Conservation (phyloP, 35 echinoderm and acorn worm genomes). For the Antedon bifida region DNA sequence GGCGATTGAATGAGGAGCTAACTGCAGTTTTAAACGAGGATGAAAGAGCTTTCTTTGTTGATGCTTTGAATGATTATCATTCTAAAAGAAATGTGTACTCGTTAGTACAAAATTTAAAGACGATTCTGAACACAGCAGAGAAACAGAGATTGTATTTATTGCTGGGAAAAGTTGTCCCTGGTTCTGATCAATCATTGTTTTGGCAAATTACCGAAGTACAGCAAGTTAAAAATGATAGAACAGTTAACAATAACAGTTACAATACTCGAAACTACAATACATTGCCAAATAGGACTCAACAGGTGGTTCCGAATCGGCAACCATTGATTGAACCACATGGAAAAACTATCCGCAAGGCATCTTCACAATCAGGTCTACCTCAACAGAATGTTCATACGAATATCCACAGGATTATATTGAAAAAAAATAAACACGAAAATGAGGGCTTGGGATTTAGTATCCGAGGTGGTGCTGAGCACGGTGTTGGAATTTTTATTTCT, state of each 20-base stretch:
- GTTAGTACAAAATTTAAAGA: conserved; percentile 45
- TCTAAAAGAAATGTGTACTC: conserved; percentile 64
- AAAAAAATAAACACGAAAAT: conserved; percentile 24
- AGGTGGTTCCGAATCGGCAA: background rate
- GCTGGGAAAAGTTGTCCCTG: conserved; percentile 64
- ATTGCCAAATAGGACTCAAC: background rate
- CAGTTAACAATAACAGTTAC: conserved; percentile 2
- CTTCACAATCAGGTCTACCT: conserved; percentile 12
- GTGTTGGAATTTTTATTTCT: conserved; percentile 91
- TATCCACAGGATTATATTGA: conserved; percentile 54
- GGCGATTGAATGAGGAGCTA: conserved; percentile 77
- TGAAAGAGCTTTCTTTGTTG: conserved; percentile 69
- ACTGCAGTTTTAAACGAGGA: conserved; percentile 41
- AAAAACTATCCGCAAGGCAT: conserved; percentile 32
- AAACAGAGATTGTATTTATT: conserved; percentile 58
- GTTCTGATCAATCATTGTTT: conserved; percentile 49
- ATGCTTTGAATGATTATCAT: conserved; percentile 90
- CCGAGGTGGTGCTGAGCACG: conserved; percentile 72
- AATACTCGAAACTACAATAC: conserved; percentile 4
- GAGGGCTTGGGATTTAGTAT: conserved; percentile 73
- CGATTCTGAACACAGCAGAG: conserved; percentile 66
- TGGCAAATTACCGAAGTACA: conserved; percentile 61
- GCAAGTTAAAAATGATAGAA: conserved; percentile 2
- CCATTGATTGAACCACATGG: conserved; percentile 50
- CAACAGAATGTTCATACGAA: conserved; percentile 43